Evolutionary conservation across 2,797 vertebrate genomes (phyloP), one percentile per base, ranked within the genome.

Genomic region (Crossoptilon crossoptilon): DNA sequence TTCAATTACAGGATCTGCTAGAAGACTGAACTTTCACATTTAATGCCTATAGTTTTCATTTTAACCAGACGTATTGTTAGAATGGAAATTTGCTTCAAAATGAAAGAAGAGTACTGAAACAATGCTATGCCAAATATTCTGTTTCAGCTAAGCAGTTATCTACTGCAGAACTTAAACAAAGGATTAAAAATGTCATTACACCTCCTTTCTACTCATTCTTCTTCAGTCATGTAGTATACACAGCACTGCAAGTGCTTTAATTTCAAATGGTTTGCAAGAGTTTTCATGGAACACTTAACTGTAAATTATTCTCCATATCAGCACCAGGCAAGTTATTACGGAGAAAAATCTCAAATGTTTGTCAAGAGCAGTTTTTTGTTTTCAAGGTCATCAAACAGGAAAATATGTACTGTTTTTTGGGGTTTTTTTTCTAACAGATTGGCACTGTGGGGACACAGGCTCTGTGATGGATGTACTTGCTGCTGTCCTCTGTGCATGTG

Each of bases 381-480:
- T 51, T 78, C 43, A 80, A 62, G 64, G 72, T 53, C n/a, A 68
- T 17, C 15, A 29, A 68, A 89, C 3, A 63, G 29, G 33, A 80
- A 85, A 82, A 91, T 18, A 37, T 1, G 0, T 44, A 19, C 59
- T 58, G 37, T 56, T 23, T 49, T 49, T 26, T 26, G 14, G 4
- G 10, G 19, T 44, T 46, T 46, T 21, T 19, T 23, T 51, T 15
- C 49, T 51, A 26, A 26, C 49, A 51, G 24, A 51, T 29, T 14
- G 2, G 12, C 3, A 7, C 27, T 17, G 13, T 1, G 0, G 4
- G 35, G 6, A 11, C 4, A 2, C n/a, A 19, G 39, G 16, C 8
- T n/a, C 41, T 72, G 9, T 49, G 46, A n/a, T 3, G 22, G 59
- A 68, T 11, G 55, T 21, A 16, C 19, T 26, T 46, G 23, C 49